These are phyloP conservation scores for Stictonetta naevosa DNA, from an alignment of 2,113 vertebrate genomes.

Conservation along the genomic window DNA sequence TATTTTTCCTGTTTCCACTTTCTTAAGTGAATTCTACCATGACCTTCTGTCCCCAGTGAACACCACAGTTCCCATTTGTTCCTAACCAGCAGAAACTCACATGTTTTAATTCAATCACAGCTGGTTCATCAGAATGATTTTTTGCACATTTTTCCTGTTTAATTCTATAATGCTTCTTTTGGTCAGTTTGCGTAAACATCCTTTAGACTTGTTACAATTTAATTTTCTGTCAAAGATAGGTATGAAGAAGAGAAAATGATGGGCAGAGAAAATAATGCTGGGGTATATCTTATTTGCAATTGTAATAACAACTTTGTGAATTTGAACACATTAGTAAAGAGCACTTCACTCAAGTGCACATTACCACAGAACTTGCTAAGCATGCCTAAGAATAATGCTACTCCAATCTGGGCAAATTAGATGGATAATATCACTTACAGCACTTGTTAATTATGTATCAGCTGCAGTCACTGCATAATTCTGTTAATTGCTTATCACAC, in stretches of 20 bases:
- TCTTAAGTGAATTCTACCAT: background rate
- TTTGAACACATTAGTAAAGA: conserved; percentile 40
- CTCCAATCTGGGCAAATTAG: conserved; percentile 9
- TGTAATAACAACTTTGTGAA: conserved; percentile 45
- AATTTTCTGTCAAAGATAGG: conserved; percentile 25
- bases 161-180: conserved; percentile 14
- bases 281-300: conserved; percentile 44
- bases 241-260: conserved; percentile 26
- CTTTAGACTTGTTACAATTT: conserved; percentile 24
- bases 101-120: background rate
- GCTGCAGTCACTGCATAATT: conserved; percentile 8
- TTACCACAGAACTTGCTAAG: conserved; percentile 34
- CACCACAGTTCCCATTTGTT: background rate
- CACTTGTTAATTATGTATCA: conserved; percentile 35
- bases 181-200: conserved; percentile 19
- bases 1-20: background rate
- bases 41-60: background rate
- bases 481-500: conserved; percentile 30
- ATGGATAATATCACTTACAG: conserved; percentile 15
- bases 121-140: background rate
- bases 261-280: background rate
- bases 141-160: background rate
- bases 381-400: conserved; percentile 4
- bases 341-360: conserved; percentile 56
- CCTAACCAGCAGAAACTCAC: background rate